Evolutionary conservation across 1,140 invertebrate genomes (phyloP), one percentile per base, ranked within the genome.

Genomic region (Dendrolimus punctatus): DNA sequence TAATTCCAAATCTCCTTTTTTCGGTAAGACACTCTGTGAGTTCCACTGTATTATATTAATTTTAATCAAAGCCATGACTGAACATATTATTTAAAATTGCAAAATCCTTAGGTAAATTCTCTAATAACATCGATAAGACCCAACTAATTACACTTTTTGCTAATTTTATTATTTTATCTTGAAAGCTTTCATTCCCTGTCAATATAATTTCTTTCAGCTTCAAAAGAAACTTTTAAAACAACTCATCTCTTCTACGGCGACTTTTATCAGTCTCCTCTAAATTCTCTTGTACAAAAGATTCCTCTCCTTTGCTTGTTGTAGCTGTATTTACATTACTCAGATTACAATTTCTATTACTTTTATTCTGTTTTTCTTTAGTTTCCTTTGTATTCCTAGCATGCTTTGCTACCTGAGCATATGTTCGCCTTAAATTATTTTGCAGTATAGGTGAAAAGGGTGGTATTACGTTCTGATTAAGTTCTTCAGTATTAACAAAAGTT

Each of bases 31-130:
- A 53, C 62, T 60, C 48, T 58, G 58, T 5, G 52, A 44, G 49
- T 64, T 64, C 58, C 58, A 60, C 8, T 60, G 58, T 23, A 60
- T 36, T 4, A 64, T 45, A 41, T 60, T 64, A 40, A 60, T n/a
- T 5, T 40, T 56, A 46, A 36, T 4, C 41, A n/a, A 40, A 8
- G 39, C 42, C 44, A 52, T 41, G 43, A 41, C 8, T 45, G 36
- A 8, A 38, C 2, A 44, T 39, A 39, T 54, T n/a, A 42, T 36
- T 39, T 37, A 54, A 40, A 40, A 9, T 43, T n/a, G 46, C 44
- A 6, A 45, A 53, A 39, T 46, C 8, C 8, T 36, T 10, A 10
- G 10, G 46, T 41, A 53, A 53, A 9, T 23, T 47, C 38, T 39
- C 38, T 51, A 51, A 6, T 36, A 38, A 42, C 53, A 37, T 37